phyloP scores from a whole-genome alignment of 1,140 invertebrate species.

The Copidosoma floridanum region DNA sequence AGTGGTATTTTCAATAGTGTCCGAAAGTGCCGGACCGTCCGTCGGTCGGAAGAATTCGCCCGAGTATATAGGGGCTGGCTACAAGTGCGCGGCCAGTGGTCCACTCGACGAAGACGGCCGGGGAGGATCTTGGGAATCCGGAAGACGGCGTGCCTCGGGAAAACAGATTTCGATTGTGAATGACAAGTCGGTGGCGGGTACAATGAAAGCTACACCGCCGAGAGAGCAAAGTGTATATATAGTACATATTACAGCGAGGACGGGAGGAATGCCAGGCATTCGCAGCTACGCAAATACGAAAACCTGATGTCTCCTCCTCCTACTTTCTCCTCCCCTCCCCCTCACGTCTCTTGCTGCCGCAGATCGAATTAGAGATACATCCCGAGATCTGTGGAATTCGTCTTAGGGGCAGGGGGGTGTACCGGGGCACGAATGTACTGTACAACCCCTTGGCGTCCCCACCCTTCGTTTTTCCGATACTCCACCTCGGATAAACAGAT shows the following conservation, averaged over 20 bases:
- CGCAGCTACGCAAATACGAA: constrained; percentile 48
- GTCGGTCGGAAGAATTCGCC: constrained; percentile 50
- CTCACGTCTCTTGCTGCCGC: constrained; percentile 33
- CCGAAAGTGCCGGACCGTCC: constrained; percentile 4
- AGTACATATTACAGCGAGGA: too few species aligned
- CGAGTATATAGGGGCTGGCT: too few species aligned
- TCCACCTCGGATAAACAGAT: background rate
- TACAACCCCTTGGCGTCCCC: too few species aligned
- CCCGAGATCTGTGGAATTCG: constrained; percentile 17
- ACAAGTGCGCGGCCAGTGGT: too few species aligned
- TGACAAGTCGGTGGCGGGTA: constrained; percentile 37
- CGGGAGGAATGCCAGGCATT: constrained; percentile 48
- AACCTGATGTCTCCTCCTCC: too few species aligned
- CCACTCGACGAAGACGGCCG: constrained; percentile 29
- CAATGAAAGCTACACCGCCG: background rate
- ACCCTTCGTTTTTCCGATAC: constrained; percentile 5
- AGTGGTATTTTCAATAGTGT: constrained; percentile 54
- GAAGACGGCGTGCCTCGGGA: constrained; percentile 39
- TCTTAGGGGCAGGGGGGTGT: too few species aligned
- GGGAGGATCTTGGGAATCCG: constrained; percentile 51
- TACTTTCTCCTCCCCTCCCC: too few species aligned
- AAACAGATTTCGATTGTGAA: constrained; percentile 54
- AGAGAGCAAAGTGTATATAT: too few species aligned
- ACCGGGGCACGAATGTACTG: too few species aligned
- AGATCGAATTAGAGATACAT: constrained; percentile 42